Evolutionary conservation across 1,140 invertebrate species (phyloP), one percentile per base, ranked within the genome.

Genomic region (Metaphire vulgaris): DNA sequence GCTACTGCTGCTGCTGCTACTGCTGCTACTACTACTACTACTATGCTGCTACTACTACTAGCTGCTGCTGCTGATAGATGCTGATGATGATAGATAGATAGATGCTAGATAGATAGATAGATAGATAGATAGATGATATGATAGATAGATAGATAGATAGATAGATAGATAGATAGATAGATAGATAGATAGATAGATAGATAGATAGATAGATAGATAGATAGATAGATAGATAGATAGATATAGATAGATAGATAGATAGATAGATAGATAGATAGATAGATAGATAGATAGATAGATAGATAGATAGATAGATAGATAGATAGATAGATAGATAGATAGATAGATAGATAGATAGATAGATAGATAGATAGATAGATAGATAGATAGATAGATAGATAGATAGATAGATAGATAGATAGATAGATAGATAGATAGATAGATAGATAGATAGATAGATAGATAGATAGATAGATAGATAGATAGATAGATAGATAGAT

Each of bases 241-340:
- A 56, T 56, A n/a, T n/a, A 56, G 41, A 56, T 56, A 56, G 41
- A 56, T 56, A 56, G 41, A 56, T 56, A 56, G 41, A 56, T 56
- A 56, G 41, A 56, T 56, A 56, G 41, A 56, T 56, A 56, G 41
- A 56, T 56, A 56, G 41, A 56, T 56, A 56, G 41, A 56, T 56
- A 56, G 41, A 56, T 56, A 56, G 41, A 56, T 56, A 56, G 41
- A 56, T 56, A n/a, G 41, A 56, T 56, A 56, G 41, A 56, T 56
- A 56, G 41, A 56, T 56, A 56, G 41, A 56, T 56, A 56, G 41
- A 56, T 56, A 56, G 41, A 56, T 56, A 56, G 41, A 56, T 56
- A 56, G 41, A 56, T 56, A 56, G 41, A 56, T 56, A 56, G 41
- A 56, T 56, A 56, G 41, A 56, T 56, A 56, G 41, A 56, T 56